A percentile compares a stretch with the other conserved stretches of the same genome.
These are phyloP conservation scores for Campylomormyrus numenius DNA, from an alignment of 2,113 vertebrate genomes.

Conservation along the genomic window DNA sequence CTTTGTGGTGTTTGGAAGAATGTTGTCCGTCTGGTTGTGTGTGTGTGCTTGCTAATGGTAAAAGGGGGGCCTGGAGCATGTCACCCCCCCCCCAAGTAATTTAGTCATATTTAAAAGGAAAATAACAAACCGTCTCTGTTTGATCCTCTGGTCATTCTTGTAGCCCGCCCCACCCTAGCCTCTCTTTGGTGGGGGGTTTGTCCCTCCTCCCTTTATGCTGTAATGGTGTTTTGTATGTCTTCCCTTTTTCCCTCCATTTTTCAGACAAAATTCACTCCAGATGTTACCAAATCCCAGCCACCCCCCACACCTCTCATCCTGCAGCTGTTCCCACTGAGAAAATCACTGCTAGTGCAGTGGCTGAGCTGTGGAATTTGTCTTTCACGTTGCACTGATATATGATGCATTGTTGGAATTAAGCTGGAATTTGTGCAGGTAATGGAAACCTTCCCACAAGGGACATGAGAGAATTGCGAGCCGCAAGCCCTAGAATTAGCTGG, in stretches of 20 bases:
- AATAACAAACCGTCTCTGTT: not conserved
- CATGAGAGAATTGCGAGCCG: not conserved
- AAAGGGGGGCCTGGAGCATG: not conserved
- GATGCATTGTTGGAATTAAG: not conserved
- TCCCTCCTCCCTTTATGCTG: not conserved
- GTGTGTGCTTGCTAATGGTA: not conserved
- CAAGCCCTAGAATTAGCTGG: not conserved
- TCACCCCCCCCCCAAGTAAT: not conserved
- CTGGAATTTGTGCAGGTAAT: not conserved
- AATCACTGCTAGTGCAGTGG: not conserved
- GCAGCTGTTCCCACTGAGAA: not conserved
- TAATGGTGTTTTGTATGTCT: not conserved
- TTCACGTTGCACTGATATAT: not conserved
- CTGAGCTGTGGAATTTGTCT: not conserved
- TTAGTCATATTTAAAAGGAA: not conserved
- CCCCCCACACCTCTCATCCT: not conserved
- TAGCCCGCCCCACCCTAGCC: too few relatives aligned
- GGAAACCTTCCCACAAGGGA: not conserved
- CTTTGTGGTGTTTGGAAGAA: not conserved
- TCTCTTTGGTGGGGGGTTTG: not conserved
- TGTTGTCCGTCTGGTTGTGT: not conserved
- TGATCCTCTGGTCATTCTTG: not conserved
- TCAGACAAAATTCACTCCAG: conserved; percentile 5
- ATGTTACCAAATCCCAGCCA: not conserved
- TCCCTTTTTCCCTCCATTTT: not conserved